Percentiles rank a stretch among this genome's conserved stretches.
phyloP scores from a whole-genome alignment of 2,113 vertebrate species.

The Aldabrachelys gigantea region DNA sequence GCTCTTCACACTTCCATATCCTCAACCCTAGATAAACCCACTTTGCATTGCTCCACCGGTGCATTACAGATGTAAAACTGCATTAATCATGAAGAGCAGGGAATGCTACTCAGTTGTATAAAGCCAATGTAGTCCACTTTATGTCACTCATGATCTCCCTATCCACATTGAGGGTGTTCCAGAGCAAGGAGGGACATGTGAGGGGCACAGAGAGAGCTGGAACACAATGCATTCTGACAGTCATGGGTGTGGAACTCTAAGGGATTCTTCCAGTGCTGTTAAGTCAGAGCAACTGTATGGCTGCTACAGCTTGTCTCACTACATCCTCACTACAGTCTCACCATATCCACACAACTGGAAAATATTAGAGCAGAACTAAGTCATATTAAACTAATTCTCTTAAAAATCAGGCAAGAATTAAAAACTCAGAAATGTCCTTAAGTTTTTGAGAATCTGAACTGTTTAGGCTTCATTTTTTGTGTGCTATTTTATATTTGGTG shows the following conservation, averaged over 20 bases:
- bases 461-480: background rate
- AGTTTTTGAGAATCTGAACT: background rate
- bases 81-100: background rate
- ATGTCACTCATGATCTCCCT: background rate
- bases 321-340: background rate
- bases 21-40: background rate
- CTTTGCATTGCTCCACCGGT: background rate
- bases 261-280: background rate
- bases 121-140: background rate
- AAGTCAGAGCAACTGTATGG: background rate
- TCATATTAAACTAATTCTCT: conserved; percentile 35
- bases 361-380: conserved; percentile 12
- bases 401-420: background rate
- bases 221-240: background rate
- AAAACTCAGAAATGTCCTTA: conserved; percentile 12
- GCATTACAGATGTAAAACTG: background rate
- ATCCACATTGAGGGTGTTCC: background rate
- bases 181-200: background rate
- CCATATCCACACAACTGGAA: conserved; percentile 17
- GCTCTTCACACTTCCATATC: background rate
- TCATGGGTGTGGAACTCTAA: background rate
- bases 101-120: background rate
- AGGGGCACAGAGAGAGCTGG: background rate
- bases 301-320: background rate
- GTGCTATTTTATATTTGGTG: background rate